Evolutionary conservation across 23 tunicate genomes (phyloP).

Genomic region (Trididemnum nubilum): DNA sequence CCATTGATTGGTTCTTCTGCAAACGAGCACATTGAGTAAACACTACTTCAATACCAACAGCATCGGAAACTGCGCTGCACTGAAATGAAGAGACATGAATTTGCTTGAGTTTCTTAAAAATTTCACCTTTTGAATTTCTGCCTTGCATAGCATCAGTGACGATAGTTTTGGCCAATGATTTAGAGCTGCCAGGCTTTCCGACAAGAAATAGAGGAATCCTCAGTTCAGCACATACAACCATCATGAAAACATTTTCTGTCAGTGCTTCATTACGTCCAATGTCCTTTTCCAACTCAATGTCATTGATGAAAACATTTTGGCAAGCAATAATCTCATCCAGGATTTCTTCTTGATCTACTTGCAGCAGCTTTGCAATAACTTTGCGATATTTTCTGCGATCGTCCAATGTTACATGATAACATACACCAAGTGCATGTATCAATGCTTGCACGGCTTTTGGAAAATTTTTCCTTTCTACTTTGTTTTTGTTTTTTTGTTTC

Average conservation of each 20-base stretch:
- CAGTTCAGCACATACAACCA: slow-evolving; percentile 63
- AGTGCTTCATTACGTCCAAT: slow-evolving; percentile 63
- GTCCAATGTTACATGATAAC: slow-evolving; percentile 63
- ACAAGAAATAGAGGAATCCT: slow-evolving; percentile 60
- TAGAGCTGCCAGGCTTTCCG: slow-evolving; percentile 74
- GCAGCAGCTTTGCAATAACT: not conserved
- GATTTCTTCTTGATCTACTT: slow-evolving; percentile 6
- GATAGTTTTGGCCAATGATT: slow-evolving; percentile 63
- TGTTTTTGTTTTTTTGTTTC: not conserved
- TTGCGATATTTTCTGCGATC: slow-evolving; percentile 42
- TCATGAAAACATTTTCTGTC: slow-evolving; percentile 66
- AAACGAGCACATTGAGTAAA: slow-evolving; percentile 66
- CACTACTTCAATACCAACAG: slow-evolving; percentile 64
- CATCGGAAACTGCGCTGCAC: slow-evolving; percentile 74
- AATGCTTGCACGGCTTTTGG: slow-evolving; percentile 28
- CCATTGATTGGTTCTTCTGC: slow-evolving; percentile 47
- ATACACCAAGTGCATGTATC: slow-evolving; percentile 57
- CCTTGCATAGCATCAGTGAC: slow-evolving; percentile 66
- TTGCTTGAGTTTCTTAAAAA: slow-evolving; percentile 50
- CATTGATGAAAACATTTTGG: slow-evolving; percentile 40
- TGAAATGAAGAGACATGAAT: slow-evolving; percentile 62
- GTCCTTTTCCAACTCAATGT: slow-evolving; percentile 28
- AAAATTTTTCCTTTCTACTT: not conserved
- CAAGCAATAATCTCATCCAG: slow-evolving; percentile 49
- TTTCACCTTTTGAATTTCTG: slow-evolving; percentile 26